Percentiles rank a stretch among this genome's conserved stretches.
Evolutionary conservation across 1,140 invertebrate species (phyloP).

Genomic region (Trialeurodes vaporariorum): DNA sequence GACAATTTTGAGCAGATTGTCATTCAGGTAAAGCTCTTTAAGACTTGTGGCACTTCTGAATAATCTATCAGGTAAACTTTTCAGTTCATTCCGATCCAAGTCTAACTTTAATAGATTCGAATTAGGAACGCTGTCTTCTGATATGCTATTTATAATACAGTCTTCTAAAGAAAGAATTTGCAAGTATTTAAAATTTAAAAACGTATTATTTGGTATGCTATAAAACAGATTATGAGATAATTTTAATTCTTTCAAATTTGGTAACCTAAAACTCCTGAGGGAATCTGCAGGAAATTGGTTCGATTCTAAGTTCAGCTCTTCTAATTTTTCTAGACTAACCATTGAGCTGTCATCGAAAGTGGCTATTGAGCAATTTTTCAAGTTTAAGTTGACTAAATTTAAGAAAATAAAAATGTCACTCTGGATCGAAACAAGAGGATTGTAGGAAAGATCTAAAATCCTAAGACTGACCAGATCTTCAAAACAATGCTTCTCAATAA

Average conservation of each 20-base stretch:
- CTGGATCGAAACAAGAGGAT: conserved; percentile 41
- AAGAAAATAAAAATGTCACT: conserved; percentile 39
- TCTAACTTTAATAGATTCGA: conserved; percentile 62
- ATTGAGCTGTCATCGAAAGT: conserved; percentile 52
- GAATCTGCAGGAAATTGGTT: conserved; percentile 58
- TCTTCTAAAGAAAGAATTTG: conserved; percentile 55
- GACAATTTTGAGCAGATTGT: conserved; percentile 58
- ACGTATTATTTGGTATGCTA: conserved; percentile 47
- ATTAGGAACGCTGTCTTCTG: conserved; percentile 51
- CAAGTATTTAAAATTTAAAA: conserved; percentile 59
- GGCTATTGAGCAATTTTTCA: conserved; percentile 47
- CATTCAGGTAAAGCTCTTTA: conserved; percentile 57
- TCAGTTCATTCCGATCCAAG: conserved; percentile 52
- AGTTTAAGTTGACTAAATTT: conserved; percentile 34
- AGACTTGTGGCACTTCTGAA: conserved; percentile 56
- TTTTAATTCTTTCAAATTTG: conserved; percentile 54
- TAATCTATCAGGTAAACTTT: conserved; percentile 48
- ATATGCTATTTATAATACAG: conserved; percentile 50
- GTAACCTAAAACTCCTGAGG: conserved; percentile 53
- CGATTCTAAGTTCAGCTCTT: conserved; percentile 54
- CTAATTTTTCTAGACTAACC: conserved; percentile 46
- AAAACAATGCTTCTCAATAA: conserved; percentile 45
- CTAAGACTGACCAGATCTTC: conserved; percentile 45
- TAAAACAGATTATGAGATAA: conserved; percentile 60
- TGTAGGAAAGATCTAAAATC: conserved; percentile 49